Evolutionary conservation across 92 coral and sea anemone species (phyloP).

Genomic region (Porites cylindrica): DNA sequence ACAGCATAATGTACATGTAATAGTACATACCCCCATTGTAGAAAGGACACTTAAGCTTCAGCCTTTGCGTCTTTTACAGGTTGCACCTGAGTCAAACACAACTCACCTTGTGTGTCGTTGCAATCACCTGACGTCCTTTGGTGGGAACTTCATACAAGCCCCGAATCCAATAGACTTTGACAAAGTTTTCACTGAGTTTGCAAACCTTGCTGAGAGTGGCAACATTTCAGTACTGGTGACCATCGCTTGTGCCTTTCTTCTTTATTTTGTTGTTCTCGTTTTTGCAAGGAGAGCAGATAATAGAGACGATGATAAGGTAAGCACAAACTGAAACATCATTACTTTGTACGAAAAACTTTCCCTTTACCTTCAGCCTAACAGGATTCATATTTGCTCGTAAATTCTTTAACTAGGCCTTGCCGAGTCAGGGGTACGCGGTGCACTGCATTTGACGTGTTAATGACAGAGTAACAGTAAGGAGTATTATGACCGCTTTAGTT

Average conservation of each 20-base stretch:
- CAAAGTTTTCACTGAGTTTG: constrained; percentile 40
- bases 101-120: constrained; percentile 31
- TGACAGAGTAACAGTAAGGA: too few relatives aligned
- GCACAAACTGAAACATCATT: background rate
- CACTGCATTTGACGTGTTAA: too few relatives aligned
- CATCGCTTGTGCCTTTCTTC: constrained; percentile 23
- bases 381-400: too few relatives aligned
- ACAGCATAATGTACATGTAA: too few relatives aligned
- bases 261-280: constrained; percentile 38
- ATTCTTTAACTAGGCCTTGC: too few relatives aligned
- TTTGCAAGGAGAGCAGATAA: constrained; percentile 58
- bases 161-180: constrained; percentile 59
- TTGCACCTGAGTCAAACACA: constrained; percentile 12
- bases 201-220: constrained; percentile 34
- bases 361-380: too few relatives aligned
- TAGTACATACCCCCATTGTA: background rate
- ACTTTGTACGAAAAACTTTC: background rate
- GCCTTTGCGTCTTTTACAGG: background rate
- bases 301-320: constrained; percentile 46
- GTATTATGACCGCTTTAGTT: too few relatives aligned
- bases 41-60: background rate
- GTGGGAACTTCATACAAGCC: constrained; percentile 42
- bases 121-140: constrained; percentile 52
- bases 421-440: too few relatives aligned
- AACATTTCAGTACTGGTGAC: constrained; percentile 55